Conservation (phyloP, 2,113 vertebrate genomes). For the Ahaetulla prasina region DNA sequence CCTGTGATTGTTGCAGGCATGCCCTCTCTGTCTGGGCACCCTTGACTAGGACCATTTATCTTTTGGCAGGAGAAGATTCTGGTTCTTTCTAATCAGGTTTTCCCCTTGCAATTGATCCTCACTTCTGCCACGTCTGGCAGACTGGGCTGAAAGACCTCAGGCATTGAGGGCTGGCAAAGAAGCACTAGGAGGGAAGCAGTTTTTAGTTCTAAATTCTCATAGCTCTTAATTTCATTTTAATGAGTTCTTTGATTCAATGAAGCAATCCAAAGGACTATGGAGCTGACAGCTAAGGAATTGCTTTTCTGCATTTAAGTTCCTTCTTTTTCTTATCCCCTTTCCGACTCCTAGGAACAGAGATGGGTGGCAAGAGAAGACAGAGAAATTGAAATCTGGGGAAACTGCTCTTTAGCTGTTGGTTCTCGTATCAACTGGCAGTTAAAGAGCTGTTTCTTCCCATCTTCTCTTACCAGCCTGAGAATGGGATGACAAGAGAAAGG, state of each 20-base stretch:
- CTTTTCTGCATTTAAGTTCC: background rate
- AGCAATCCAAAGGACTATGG: background rate
- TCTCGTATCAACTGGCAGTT: background rate
- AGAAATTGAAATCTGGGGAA: background rate
- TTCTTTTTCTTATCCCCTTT: background rate
- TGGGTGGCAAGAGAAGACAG: background rate
- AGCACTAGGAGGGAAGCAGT: background rate
- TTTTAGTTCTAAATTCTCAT: background rate
- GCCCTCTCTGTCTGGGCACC: background rate
- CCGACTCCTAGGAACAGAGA: background rate
- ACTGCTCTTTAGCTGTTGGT: background rate
- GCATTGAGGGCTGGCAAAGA: background rate
- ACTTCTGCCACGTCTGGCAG: background rate
- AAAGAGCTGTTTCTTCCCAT: background rate
- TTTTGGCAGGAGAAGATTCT: background rate
- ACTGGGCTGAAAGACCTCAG: background rate
- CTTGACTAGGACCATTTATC: background rate
- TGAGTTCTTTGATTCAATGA: background rate
- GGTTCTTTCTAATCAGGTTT: background rate
- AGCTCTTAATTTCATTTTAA: background rate
- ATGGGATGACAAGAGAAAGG: background rate
- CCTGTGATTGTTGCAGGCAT: background rate
- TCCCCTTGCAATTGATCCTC: background rate
- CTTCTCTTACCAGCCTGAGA: background rate
- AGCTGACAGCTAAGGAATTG: background rate